Evolutionary conservation across 2,888 invertebrate genomes (phyloP).

Genomic region (Mythimna albipuncta): DNA sequence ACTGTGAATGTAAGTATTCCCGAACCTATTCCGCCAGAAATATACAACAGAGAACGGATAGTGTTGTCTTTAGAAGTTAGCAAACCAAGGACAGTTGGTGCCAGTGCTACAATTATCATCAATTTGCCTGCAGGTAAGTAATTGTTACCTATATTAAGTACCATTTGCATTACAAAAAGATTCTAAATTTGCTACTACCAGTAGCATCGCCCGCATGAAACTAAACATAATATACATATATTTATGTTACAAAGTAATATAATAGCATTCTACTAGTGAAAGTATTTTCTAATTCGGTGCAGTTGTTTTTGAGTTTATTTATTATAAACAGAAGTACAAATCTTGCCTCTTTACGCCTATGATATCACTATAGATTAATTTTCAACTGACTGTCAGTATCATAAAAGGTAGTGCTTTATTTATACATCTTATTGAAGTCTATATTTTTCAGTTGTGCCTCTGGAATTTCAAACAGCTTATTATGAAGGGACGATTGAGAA

Average conservation of each 20-base stretch:
- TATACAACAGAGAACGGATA: constrained; percentile 69
- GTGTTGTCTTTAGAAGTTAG: constrained; percentile 73
- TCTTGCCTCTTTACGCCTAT: no score
- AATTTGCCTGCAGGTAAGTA: constrained; percentile 78
- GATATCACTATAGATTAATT: neutral
- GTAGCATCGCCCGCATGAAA: no score
- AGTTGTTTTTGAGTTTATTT: no score
- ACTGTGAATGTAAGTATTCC: constrained; percentile 64
- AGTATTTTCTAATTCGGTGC: no score
- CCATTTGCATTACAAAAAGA: neutral
- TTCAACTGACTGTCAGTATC: neutral
- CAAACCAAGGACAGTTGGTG: constrained; percentile 81
- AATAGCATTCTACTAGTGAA: no score
- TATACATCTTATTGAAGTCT: neutral
- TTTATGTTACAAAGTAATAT: no score
- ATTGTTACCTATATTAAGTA: neutral
- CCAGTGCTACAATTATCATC: constrained; percentile 76
- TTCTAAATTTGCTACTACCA: neutral
- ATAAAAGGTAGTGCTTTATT: constrained; percentile 1
- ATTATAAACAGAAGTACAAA: no score
- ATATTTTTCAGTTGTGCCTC: constrained; percentile 69
- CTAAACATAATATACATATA: no score
- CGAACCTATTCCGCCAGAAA: constrained; percentile 70
- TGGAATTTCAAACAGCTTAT: constrained; percentile 74
- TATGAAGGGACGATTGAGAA: constrained; percentile 77